Base-by-base conservation (phyloP, 2,113 vertebrate species). In the Trichechus manatus region DNA sequence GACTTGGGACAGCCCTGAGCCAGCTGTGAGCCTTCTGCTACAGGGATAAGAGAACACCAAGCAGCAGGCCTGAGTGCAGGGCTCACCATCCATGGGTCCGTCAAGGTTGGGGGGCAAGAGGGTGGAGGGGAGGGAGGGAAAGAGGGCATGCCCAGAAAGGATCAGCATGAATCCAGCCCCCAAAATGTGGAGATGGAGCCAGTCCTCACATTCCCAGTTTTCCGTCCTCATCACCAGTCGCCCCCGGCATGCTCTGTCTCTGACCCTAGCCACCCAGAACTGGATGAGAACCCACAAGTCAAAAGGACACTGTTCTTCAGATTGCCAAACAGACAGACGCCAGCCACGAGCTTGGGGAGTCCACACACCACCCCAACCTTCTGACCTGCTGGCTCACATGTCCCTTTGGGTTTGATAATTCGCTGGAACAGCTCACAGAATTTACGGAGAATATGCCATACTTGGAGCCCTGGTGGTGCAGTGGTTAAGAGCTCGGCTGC, bases 71-170 rank as follows among this genome's bases (percentile, higher is more conserved):
- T 39, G 29, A 70, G 50, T 23, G 23, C 3, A 77, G 29, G 25
- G 10, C 9, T n/a, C 0, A 0, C 20, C 50, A 29, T 25, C 59
- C 50, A 17, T 0, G 13, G 77, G 39, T 68, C 29, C n/a, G 25
- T n/a, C 59, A 14, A 44, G 74, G 15, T 27, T 14, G 5, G 9
- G 53, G 77, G 6, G 36, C 22, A 61, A 19, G 29, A n/a, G 27
- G 33, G 22, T 3, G 5, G 8, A 39, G 33, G 19, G 1, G n/a
- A 33, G 64, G 36, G 29, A n/a, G 4, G 19, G 9, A 39, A 81
- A 6, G 6, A 36, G 53, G 15, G 25, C 20, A 19, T 64, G 63
- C 63, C 8, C 1, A 68, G 29, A 15, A 33, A 68, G 64, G 31
- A 68, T 13, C 53, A 56, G 15, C 15, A 17, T 56, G 53, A 56